Conservation (phyloP, 2,113 vertebrate species). For the Thunnus thynnus region DNA sequence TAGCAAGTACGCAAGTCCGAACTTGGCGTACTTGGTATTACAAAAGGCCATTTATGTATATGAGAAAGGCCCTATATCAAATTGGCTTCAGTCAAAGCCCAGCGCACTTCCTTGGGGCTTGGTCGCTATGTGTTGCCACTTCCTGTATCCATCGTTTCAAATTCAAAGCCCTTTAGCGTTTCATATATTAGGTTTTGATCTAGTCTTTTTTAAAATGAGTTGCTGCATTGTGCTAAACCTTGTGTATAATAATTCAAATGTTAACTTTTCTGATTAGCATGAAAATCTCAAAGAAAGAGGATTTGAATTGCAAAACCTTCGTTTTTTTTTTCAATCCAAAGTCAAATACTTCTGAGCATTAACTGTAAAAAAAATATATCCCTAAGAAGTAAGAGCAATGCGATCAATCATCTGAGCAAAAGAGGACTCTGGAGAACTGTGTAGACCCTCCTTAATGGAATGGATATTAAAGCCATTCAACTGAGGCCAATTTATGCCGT, state of each 20-base stretch:
- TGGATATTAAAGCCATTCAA: conserved; percentile 79
- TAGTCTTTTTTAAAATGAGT: conserved; percentile 2
- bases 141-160: no score
- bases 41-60: no score
- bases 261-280: conserved; percentile 68
- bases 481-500: conserved; percentile 79
- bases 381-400: conserved; percentile 54
- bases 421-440: conserved; percentile 59
- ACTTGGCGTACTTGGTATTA: no score
- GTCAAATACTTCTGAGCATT: conserved; percentile 73
- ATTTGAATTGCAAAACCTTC: conserved; percentile 55
- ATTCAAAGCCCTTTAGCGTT: no score
- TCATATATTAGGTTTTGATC: no score
- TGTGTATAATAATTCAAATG: conserved; percentile 62
- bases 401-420: conserved; percentile 73
- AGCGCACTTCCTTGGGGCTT: no score
- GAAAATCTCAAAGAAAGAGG: conserved; percentile 63
- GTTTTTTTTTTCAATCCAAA: conserved; percentile 37
- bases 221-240: conserved; percentile 46
- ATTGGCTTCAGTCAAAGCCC: no score
- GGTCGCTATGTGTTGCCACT: no score
- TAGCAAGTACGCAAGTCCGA: no score
- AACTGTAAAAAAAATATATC: conserved; percentile 57
- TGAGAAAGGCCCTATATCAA: no score
- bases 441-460: conserved; percentile 70